Conservation (phyloP, 1,140 invertebrate genomes). For the Steinernema khuongi region DNA sequence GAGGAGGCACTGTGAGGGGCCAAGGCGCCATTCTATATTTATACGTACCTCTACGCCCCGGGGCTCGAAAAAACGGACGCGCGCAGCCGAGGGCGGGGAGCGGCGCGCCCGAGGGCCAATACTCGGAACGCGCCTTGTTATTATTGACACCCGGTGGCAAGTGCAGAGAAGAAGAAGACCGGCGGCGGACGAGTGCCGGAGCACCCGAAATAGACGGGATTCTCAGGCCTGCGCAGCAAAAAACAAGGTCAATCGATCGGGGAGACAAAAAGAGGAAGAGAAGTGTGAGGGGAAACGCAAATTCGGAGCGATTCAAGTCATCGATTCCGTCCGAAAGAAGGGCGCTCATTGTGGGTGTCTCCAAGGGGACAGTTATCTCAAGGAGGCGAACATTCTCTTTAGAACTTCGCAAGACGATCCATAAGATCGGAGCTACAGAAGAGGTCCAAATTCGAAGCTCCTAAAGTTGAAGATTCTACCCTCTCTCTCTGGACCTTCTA, state of each 20-base stretch:
- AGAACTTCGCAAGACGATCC: no score
- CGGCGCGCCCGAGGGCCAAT: neutral
- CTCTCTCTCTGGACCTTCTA: no score
- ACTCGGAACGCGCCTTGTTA: constrained; percentile 1
- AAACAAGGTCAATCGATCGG: constrained; percentile 9
- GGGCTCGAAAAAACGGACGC: neutral
- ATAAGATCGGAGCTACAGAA: no score
- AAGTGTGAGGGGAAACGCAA: neutral
- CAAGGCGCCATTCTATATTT: constrained; percentile 14
- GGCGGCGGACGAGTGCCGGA: neutral
- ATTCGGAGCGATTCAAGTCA: neutral
- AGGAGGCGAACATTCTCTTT: no score
- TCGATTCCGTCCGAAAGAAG: no score
- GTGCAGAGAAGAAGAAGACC: neutral
- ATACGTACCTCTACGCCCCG: neutral
- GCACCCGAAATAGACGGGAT: neutral
- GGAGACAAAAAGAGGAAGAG: constrained; percentile 1
- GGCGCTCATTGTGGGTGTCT: no score
- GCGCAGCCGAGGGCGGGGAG: neutral
- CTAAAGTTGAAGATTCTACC: no score
- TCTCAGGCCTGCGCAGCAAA: neutral
- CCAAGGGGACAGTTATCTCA: no score
- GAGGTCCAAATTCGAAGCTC: no score
- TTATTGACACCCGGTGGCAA: constrained; percentile 4
- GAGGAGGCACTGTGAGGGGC: constrained; percentile 12